These are phyloP conservation scores for Diorhabda elongata DNA, from an alignment of 1,140 invertebrate genomes.

Conservation along the genomic window DNA sequence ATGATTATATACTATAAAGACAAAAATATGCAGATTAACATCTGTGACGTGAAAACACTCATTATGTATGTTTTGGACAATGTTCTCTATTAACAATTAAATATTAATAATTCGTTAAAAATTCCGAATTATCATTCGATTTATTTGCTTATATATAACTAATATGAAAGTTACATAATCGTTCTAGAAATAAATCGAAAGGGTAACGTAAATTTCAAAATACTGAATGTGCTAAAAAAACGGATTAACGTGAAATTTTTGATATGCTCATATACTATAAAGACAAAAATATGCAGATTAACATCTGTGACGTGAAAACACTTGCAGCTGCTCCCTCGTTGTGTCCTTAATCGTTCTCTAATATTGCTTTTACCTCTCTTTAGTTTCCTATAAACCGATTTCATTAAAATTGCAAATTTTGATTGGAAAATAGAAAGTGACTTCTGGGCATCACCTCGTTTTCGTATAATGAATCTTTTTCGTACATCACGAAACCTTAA, in stretches of 20 bases:
- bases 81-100: too few relatives aligned
- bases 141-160: too few relatives aligned
- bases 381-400: constrained; percentile 26
- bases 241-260: too few relatives aligned
- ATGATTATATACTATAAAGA: constrained; percentile 5
- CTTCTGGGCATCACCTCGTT: constrained; percentile 6
- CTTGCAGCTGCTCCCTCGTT: constrained; percentile 33
- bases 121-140: too few relatives aligned
- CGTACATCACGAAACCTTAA: too few relatives aligned
- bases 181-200: too few relatives aligned
- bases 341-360: constrained; percentile 30
- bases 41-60: constrained; percentile 17
- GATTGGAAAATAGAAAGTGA: constrained; percentile 22
- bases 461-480: too few relatives aligned
- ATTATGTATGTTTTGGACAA: too few relatives aligned
- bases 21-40: constrained; percentile 30
- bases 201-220: too few relatives aligned
- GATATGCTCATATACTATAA: constrained; percentile 5
- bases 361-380: constrained; percentile 32
- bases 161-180: too few relatives aligned
- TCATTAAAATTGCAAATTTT: constrained; percentile 32
- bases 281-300: constrained; percentile 27
- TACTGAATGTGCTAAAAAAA: too few relatives aligned
- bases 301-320: constrained; percentile 30
- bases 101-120: too few relatives aligned